These are phyloP conservation scores for Hedya salicella DNA, from an alignment of 2,888 invertebrate genomes.

Conservation along the genomic window DNA sequence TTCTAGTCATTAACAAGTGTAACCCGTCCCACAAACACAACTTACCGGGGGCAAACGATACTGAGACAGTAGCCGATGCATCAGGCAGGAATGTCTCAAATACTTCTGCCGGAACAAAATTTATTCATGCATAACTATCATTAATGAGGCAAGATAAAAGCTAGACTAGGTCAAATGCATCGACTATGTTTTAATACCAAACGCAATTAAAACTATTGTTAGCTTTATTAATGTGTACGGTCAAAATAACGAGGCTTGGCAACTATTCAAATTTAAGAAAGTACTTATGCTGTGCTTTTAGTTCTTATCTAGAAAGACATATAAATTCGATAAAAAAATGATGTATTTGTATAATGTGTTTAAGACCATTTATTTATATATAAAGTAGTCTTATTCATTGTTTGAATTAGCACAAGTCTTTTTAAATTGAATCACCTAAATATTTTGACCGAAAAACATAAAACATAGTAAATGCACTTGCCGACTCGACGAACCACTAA, in stretches of 20 bases:
- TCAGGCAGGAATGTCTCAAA: constrained; percentile 72
- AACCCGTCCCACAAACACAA: constrained; percentile 35
- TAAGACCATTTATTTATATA: no score
- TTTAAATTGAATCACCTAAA: background rate
- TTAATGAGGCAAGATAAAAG: constrained; percentile 3
- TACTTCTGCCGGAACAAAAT: constrained; percentile 62
- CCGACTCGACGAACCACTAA: constrained; percentile 37
- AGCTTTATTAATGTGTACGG: background rate
- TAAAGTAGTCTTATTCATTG: no score
- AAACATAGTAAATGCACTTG: constrained; percentile 42
- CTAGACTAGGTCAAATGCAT: constrained; percentile 38
- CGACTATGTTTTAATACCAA: constrained; percentile 39
- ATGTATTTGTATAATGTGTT: no score
- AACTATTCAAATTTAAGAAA: background rate
- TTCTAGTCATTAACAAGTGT: constrained; percentile 15
- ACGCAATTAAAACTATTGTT: background rate
- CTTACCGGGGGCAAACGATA: constrained; percentile 66
- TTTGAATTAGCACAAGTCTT: background rate
- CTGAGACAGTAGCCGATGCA: constrained; percentile 57
- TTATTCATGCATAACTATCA: constrained; percentile 56
- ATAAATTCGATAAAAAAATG: no score
- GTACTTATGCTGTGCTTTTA: no score
- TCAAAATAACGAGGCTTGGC: constrained; percentile 1
- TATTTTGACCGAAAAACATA: constrained; percentile 26
- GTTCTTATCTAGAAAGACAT: no score